These are phyloP conservation scores for Aphaenogaster rudis DNA, from an alignment of 1,140 invertebrate genomes.

Conservation along the genomic window DNA sequence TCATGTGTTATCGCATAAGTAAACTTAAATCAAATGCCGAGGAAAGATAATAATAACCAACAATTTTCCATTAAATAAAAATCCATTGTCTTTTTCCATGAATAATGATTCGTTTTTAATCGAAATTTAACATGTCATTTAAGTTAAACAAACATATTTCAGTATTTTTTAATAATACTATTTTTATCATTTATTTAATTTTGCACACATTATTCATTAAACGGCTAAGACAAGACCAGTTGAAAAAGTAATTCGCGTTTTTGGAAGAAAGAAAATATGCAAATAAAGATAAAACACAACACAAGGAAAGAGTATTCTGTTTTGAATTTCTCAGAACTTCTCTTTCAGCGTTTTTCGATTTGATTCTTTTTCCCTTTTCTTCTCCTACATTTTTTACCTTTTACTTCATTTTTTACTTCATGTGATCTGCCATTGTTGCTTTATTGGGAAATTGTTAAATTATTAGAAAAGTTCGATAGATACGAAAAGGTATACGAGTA, in stretches of 20 bases:
- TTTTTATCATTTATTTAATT: background rate
- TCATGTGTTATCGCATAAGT: background rate
- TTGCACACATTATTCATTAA: background rate
- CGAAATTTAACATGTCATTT: background rate
- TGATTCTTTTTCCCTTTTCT: background rate
- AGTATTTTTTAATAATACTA: background rate
- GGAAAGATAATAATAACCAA: background rate
- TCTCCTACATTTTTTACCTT: background rate
- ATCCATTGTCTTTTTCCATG: background rate
- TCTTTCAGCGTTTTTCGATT: background rate
- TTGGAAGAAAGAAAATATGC: background rate
- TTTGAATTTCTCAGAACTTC: background rate
- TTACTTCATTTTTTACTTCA: background rate
- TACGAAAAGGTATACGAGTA: background rate
- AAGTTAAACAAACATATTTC: background rate
- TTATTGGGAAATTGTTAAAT: constrained; percentile 7
- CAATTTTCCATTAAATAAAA: background rate
- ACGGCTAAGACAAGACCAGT: background rate
- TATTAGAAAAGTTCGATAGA: background rate
- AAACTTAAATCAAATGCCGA: background rate
- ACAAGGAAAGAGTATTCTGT: background rate
- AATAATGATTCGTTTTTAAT: background rate
- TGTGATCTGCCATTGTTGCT: background rate
- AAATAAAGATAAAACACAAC: constrained; percentile 13
- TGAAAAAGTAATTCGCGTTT: background rate